These are phyloP conservation scores for Xenops minutus DNA, from an alignment of 2,797 vertebrate species.

Conservation along the genomic window DNA sequence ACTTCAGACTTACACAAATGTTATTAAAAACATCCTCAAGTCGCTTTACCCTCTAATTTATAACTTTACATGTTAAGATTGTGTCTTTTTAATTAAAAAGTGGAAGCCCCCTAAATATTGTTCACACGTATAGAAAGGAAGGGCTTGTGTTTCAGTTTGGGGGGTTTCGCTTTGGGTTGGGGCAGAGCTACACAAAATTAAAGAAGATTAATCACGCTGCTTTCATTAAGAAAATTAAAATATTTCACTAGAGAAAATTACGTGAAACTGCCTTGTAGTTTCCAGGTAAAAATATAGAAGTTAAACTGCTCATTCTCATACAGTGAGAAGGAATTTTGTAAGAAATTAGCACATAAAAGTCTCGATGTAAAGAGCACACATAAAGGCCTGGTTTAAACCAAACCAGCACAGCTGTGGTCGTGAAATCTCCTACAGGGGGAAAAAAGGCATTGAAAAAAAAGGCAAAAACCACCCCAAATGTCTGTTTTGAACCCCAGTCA, in stretches of 20 bases:
- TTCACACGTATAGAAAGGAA: accelerated
- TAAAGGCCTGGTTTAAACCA: neutral
- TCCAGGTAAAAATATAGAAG: neutral
- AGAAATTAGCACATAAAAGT: neutral
- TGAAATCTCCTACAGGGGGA: neutral
- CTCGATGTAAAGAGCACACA: neutral
- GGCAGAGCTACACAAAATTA: neutral
- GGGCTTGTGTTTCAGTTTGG: neutral
- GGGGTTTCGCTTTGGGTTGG: neutral
- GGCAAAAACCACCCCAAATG: neutral
- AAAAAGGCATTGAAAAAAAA: neutral
- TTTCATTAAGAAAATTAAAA: neutral
- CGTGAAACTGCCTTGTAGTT: neutral
- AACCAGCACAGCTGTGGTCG: neutral
- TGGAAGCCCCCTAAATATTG: neutral
- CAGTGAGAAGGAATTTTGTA: neutral
- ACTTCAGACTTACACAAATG: slow-evolving; percentile 21
- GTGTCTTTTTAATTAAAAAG: neutral
- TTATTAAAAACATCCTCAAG: slow-evolving; percentile 31
- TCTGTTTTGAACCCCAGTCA: neutral
- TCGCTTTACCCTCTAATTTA: neutral
- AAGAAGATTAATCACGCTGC: neutral
- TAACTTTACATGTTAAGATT: neutral
- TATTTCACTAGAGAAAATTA: neutral
- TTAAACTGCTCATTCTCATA: neutral